Evolutionary conservation across 2,797 vertebrate species (phyloP).

Genomic region (Rhinogobio ventralis): DNA sequence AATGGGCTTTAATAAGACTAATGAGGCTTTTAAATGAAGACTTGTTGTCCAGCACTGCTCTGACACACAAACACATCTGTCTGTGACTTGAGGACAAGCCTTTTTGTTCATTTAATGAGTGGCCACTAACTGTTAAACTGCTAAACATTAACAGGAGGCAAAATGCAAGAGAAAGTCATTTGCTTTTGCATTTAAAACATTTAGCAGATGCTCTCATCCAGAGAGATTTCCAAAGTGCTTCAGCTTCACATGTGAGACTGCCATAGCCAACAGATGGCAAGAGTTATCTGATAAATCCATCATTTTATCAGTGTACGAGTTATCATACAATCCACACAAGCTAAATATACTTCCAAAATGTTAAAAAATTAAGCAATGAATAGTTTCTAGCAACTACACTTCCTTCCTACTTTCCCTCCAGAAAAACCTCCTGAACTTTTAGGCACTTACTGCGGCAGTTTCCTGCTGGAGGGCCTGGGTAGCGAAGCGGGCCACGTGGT

Average conservation of each 20-base stretch:
- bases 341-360: neutral
- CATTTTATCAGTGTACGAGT: slow-evolving; percentile 18
- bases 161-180: neutral
- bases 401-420: neutral
- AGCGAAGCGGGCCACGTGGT: slow-evolving; percentile 94
- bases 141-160: slow-evolving; percentile 9
- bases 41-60: slow-evolving; percentile 2
- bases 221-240: slow-evolving; percentile 12
- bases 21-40: slow-evolving; percentile 37
- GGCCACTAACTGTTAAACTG: slow-evolving; percentile 35
- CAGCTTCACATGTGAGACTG: slow-evolving; percentile 10
- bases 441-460: slow-evolving; percentile 85
- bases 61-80: slow-evolving; percentile 18
- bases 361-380: neutral
- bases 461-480: slow-evolving; percentile 93
- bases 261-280: slow-evolving; percentile 31
- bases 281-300: slow-evolving; percentile 15
- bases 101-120: slow-evolving; percentile 43
- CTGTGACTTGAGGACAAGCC: neutral
- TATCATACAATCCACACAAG: slow-evolving; percentile 12
- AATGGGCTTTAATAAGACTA: slow-evolving; percentile 31
- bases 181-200: slow-evolving; percentile 11
- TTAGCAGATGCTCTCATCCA: slow-evolving; percentile 35
- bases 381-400: neutral
- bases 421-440: slow-evolving; percentile 4